These are phyloP conservation scores for Drosophila grimshawi DNA, from an alignment of 1,140 invertebrate species.

Conservation along the genomic window DNA sequence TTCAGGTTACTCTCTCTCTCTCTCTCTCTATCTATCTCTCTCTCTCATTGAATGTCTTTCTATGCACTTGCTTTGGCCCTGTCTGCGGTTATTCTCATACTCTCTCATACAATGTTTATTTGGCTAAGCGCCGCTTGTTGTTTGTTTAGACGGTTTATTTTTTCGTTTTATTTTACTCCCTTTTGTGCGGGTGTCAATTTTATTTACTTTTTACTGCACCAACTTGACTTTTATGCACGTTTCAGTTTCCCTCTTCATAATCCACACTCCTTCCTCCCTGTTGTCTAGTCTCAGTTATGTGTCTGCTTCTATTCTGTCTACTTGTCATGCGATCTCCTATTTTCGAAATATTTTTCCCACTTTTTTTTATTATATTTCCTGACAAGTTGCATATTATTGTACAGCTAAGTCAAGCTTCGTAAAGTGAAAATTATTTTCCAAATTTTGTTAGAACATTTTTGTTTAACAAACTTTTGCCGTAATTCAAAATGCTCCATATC, in stretches of 20 bases:
- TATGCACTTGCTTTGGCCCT: slow-evolving; percentile 40
- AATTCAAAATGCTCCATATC: background rate
- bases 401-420: background rate
- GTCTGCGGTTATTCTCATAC: slow-evolving; percentile 34
- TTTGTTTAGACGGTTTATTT: slow-evolving; percentile 58
- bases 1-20: background rate
- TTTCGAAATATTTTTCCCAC: slow-evolving; percentile 1
- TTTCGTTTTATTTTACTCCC: slow-evolving; percentile 44
- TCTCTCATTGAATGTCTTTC: background rate
- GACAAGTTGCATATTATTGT: background rate
- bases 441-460: background rate
- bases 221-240: slow-evolving; percentile 62
- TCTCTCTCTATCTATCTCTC: background rate
- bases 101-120: slow-evolving; percentile 63
- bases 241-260: background rate
- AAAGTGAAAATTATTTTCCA: background rate
- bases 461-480: background rate
- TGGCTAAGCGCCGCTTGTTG: slow-evolving; percentile 64
- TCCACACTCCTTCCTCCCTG: slow-evolving; percentile 1
- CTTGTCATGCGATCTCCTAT: slow-evolving; percentile 8
- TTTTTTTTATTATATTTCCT: background rate
- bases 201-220: slow-evolving; percentile 63
- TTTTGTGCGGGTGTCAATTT: slow-evolving; percentile 60
- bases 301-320: background rate
- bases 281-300: background rate